Evolutionary conservation across 2,888 invertebrate genomes (phyloP), one percentile per base, ranked within the genome.

Genomic region (Chymomyza amoena): DNA sequence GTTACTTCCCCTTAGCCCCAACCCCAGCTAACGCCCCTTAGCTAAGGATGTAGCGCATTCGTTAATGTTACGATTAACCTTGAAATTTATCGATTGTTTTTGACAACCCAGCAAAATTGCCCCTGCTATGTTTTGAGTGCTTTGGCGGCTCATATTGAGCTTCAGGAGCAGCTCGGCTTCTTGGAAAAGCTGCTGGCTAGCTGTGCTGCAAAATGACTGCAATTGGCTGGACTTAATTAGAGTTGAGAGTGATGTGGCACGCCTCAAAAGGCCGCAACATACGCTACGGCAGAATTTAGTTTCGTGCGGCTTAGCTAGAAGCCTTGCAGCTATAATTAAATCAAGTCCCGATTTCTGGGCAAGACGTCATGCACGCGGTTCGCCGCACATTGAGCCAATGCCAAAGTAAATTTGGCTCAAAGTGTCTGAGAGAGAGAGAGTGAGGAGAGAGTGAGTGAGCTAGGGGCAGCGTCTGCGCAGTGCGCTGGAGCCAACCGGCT

Each of bases 21-120:
- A 45, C 2, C 2, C 39, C 39, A 10, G 13, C 39, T 45, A 45
- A 45, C 39, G 13, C 39, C 39, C 4, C 39, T 13, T 1, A 45
- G 39, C 39, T 13, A 13, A 13, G 10, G 10, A 10, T 10, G 39
- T 6, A 45, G 13, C 39, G 36, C 39, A 32, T 18, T 36, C 52
- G n/a, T 56, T 39, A 25, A 57, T 57, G 66, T 57, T 77, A n/a
- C 39, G 18, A 13, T 56, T 64, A 81, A 81, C 86, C 84, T 84
- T 84, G 86, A 84, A 75, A 76, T 59, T 57, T 77, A 84, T 84
- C 81, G 83, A 84, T 84, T 45, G 36, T 54, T 69, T 64, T 36
- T 32, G 25, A 66, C 59, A n/a, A 28, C 16, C 62, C 57, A 54
- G 36, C n/a, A 25, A 57, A 69, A 65, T 59, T 62, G 67, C 63